phyloP scores from a whole-genome alignment of 2,113 vertebrate genomes.

The Malurus alboscapulatus region DNA sequence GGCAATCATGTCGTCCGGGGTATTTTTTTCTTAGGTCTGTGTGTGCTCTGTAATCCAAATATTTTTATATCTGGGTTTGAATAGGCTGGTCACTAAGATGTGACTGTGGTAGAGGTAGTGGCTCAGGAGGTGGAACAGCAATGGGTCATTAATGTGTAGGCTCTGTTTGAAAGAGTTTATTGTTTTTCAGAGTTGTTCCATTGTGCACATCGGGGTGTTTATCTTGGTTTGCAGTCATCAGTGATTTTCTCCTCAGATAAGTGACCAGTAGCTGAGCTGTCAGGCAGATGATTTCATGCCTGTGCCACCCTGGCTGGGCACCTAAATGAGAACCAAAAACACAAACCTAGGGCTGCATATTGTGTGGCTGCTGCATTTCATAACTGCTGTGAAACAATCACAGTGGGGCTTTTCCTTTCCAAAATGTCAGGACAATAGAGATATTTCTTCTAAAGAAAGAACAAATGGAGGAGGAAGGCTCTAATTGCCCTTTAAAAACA shows the following conservation, averaged over 20 bases:
- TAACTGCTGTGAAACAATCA: conserved; percentile 45
- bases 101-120: neutral
- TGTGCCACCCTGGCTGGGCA: neutral
- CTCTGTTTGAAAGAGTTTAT: neutral
- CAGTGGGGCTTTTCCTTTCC: conserved; percentile 59
- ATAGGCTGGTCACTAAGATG: neutral
- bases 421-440: conserved; percentile 55
- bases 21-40: neutral
- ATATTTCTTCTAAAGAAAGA: conserved; percentile 53
- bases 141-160: neutral
- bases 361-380: conserved; percentile 23
- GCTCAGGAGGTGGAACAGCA: conserved; percentile 5
- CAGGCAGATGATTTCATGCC: neutral
- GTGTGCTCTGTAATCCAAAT: neutral
- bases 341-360: neutral
- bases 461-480: conserved; percentile 54
- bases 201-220: neutral
- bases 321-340: neutral
- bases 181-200: conserved; percentile 18
- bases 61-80: neutral
- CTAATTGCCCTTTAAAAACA: conserved; percentile 57
- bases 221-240: conserved; percentile 40
- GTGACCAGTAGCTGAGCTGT: conserved; percentile 30
- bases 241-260: conserved; percentile 44
- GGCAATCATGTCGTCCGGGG: neutral